phyloP scores from a whole-genome alignment of 2,113 vertebrate genomes.

The Poeciliopsis retropinna region DNA sequence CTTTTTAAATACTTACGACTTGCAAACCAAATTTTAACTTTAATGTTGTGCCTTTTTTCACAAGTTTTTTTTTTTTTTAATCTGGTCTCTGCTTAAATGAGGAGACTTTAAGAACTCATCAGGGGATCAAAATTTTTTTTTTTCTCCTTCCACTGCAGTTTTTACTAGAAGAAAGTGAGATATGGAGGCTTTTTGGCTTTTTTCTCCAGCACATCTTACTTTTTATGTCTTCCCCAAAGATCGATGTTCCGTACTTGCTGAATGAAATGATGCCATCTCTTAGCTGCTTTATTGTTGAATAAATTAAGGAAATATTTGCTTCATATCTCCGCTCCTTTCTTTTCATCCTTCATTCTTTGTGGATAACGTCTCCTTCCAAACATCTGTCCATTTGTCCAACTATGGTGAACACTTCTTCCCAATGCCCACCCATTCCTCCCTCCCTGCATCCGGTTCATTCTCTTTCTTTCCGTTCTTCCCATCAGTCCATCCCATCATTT shows the following conservation, averaged over 20 bases:
- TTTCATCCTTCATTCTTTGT: neutral
- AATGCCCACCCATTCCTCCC: conserved; percentile 23
- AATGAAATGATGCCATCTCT: neutral
- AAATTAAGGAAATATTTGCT: neutral
- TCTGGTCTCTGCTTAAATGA: too few relatives aligned
- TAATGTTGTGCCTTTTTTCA: too few relatives aligned
- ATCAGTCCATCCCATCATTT: conserved; percentile 51
- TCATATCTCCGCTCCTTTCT: neutral
- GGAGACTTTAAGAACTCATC: too few relatives aligned
- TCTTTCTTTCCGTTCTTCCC: conserved; percentile 15
- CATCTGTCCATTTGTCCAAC: conserved; percentile 6
- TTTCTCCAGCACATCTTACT: too few relatives aligned
- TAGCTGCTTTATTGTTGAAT: neutral
- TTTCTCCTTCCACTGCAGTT: too few relatives aligned
- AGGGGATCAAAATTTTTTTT: too few relatives aligned
- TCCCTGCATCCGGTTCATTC: conserved; percentile 33
- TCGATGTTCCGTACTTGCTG: neutral
- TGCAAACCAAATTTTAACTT: too few relatives aligned
- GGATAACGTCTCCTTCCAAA: neutral
- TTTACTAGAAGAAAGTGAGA: too few relatives aligned
- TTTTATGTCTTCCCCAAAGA: too few relatives aligned
- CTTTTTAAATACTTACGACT: too few relatives aligned
- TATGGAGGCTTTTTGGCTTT: too few relatives aligned
- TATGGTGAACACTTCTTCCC: neutral
- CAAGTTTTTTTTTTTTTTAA: too few relatives aligned